Conservation (phyloP, 2,888 invertebrate species). For the Nysson spinosus region DNA sequence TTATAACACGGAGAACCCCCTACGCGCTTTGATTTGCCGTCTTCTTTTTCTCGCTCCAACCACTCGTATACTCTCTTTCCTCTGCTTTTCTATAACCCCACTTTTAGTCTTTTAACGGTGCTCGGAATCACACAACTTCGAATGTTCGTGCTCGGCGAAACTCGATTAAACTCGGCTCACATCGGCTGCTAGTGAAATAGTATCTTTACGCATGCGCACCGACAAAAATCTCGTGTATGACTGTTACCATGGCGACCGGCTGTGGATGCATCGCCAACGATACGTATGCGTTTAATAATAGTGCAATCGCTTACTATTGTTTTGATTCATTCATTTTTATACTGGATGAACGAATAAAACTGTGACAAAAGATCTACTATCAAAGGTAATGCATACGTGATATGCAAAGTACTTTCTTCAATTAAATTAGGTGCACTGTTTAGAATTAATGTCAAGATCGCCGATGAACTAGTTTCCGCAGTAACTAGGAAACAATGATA, state of each 20-base stretch:
- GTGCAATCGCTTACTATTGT: background rate
- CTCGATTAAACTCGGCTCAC: conserved; percentile 42
- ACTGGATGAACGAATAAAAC: no score
- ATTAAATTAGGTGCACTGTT: no score
- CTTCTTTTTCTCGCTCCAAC: conserved; percentile 3
- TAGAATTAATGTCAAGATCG: no score
- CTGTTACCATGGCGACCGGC: conserved; percentile 48
- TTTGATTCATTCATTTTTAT: no score
- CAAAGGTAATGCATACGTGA: no score
- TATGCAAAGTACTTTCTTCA: no score
- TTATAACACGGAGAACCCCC: conserved; percentile 19
- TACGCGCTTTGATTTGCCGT: background rate
- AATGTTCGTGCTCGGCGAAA: conserved; percentile 20
- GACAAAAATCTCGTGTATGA: conserved; percentile 7
- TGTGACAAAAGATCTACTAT: no score
- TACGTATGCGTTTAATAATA: background rate
- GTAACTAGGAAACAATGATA: no score
- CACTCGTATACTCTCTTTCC: conserved; percentile 10
- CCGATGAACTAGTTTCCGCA: no score
- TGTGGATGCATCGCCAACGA: conserved; percentile 18
- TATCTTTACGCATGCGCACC: conserved; percentile 32
- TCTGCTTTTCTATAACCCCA: conserved; percentile 34
- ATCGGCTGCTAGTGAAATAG: conserved; percentile 24
- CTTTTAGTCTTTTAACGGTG: conserved; percentile 38
- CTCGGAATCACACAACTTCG: conserved; percentile 25